Percentiles rank a stretch among this genome's conserved stretches.
Conservation (phyloP, 2,113 vertebrate species). For the Grantiella picta region DNA sequence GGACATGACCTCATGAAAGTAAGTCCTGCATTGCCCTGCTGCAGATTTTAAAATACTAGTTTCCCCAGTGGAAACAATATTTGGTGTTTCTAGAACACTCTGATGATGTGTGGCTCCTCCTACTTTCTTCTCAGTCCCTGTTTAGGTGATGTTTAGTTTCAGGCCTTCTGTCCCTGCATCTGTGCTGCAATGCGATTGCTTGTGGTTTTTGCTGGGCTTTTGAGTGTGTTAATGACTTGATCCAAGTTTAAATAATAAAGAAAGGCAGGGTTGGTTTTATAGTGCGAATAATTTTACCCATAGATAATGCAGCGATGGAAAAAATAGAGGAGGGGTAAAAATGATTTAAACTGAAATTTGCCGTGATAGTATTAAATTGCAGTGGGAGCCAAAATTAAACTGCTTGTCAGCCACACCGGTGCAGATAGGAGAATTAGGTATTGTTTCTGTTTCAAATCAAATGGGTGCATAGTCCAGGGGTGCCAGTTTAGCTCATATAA, state of each 20-base stretch:
- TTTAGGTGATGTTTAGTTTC: not conserved
- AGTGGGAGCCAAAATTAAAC: not conserved
- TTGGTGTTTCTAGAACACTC: not conserved
- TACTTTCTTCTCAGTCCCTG: not conserved
- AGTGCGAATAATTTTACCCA: not conserved
- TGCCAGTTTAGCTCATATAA: not conserved
- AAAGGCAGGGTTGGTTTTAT: not conserved
- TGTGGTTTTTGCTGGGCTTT: not conserved
- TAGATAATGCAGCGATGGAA: not conserved
- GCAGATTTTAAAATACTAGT: not conserved
- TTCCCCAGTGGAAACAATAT: not conserved
- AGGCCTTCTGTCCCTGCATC: not conserved
- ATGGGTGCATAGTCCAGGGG: not conserved
- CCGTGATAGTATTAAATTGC: not conserved
- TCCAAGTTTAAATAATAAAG: not conserved
- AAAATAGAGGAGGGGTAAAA: not conserved
- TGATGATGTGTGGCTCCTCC: not conserved
- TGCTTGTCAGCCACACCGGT: not conserved
- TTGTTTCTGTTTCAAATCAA: not conserved
- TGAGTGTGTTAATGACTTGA: not conserved
- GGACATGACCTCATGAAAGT: not conserved
- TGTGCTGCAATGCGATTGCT: not conserved
- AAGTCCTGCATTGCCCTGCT: not conserved
- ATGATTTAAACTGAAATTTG: not conserved
- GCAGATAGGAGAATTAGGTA: not conserved